Evolutionary conservation across 1,140 invertebrate species (phyloP).

Genomic region (Macrostomum lignano): DNA sequence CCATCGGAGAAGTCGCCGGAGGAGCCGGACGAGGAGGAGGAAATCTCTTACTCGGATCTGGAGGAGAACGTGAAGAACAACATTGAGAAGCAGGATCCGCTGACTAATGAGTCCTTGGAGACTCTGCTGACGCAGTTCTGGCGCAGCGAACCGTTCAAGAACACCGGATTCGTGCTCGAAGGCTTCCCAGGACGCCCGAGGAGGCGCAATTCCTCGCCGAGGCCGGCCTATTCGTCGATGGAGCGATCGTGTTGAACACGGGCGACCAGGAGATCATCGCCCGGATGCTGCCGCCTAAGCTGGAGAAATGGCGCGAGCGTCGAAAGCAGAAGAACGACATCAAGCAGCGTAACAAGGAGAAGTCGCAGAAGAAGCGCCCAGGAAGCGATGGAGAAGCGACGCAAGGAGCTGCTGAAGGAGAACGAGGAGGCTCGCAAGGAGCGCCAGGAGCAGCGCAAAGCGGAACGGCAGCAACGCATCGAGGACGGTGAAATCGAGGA

Average conservation of each 20-base stretch:
- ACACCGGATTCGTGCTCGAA: conserved; percentile 25
- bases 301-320: conserved; percentile 22
- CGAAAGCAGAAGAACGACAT: conserved; percentile 12
- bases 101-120: conserved; percentile 19
- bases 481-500: conserved; percentile 13
- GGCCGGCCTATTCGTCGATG: conserved; percentile 21
- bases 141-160: conserved; percentile 25
- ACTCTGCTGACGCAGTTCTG: conserved; percentile 20
- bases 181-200: conserved; percentile 22
- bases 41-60: not conserved
- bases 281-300: conserved; percentile 19
- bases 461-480: conserved; percentile 10
- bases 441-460: conserved; percentile 9
- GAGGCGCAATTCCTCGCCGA: conserved; percentile 20
- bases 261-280: conserved; percentile 20
- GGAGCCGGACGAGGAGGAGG: not conserved
- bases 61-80: conserved; percentile 11
- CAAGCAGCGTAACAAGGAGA: too few relatives aligned
- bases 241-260: conserved; percentile 15
- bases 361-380: conserved; percentile 10
- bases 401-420: conserved; percentile 14
- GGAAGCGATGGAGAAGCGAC: conserved; percentile 13
- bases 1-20: not conserved
- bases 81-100: conserved; percentile 15
- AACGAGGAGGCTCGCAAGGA: conserved; percentile 11